Conservation (phyloP, 2,888 invertebrate genomes). For the Ennomos erosarius region DNA sequence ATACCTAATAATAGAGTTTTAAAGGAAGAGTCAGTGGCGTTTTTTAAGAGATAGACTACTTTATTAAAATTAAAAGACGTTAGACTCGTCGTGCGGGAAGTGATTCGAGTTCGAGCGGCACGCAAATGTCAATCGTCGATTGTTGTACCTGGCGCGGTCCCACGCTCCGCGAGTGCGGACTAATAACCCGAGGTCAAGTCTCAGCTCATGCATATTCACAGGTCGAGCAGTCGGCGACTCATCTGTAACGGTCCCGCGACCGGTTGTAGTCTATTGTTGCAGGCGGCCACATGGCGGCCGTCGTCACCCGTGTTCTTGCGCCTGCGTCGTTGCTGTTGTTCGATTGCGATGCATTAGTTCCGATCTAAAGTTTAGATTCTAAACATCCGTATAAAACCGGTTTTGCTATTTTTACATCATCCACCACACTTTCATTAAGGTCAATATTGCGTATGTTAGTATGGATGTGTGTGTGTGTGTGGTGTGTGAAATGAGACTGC, state of each 20-base stretch:
- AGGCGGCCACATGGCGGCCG: slow-evolving; percentile 53
- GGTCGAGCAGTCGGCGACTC: slow-evolving; percentile 67
- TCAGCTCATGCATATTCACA: slow-evolving; percentile 82
- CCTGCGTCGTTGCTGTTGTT: slow-evolving; percentile 9
- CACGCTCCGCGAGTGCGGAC: slow-evolving; percentile 75
- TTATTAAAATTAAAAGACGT: slow-evolving; percentile 36
- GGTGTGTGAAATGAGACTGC: slow-evolving; percentile 12
- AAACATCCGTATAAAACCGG: slow-evolving; percentile 32
- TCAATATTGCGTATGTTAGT: not conserved
- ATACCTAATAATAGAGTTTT: not conserved
- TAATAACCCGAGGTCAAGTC: slow-evolving; percentile 82
- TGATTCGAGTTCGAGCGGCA: slow-evolving; percentile 46
- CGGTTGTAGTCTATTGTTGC: slow-evolving; percentile 82
- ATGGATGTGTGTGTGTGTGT: slow-evolving; percentile 1
- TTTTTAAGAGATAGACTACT: slow-evolving; percentile 12
- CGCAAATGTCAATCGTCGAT: slow-evolving; percentile 71
- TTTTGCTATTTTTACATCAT: slow-evolving; percentile 21
- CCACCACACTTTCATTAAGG: slow-evolving; percentile 25
- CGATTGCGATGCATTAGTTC: slow-evolving; percentile 28
- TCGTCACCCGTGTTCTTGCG: slow-evolving; percentile 23
- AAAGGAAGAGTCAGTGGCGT: not conserved
- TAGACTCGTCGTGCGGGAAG: slow-evolving; percentile 48
- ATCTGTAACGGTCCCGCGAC: slow-evolving; percentile 83
- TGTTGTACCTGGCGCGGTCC: slow-evolving; percentile 66
- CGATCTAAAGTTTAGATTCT: no score